Percentiles rank a stretch among this genome's conserved stretches.
phyloP scores from a whole-genome alignment of 35 echinoderm and acorn worm species.

The Nesometra sesokonis region DNA sequence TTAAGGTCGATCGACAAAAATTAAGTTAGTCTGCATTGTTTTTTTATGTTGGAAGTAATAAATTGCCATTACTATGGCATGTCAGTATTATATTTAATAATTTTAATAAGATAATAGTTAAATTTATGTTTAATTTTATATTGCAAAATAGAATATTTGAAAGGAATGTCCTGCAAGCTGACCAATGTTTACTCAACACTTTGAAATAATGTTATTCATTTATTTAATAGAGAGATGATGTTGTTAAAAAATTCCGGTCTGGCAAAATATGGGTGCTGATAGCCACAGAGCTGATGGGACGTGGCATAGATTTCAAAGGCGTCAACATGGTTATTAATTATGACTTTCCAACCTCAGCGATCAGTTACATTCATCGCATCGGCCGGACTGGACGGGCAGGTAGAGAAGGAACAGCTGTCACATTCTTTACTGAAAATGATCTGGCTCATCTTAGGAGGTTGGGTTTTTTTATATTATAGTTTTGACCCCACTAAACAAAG shows the following conservation, averaged over 20 bases:
- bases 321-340: slow-evolving; percentile 97
- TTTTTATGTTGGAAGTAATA: too few relatives aligned
- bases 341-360: slow-evolving; percentile 90
- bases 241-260: slow-evolving; percentile 68
- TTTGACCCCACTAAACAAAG: too few relatives aligned
- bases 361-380: slow-evolving; percentile 96
- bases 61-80: too few relatives aligned
- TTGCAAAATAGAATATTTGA: too few relatives aligned
- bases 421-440: slow-evolving; percentile 90
- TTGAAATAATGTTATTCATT: background rate
- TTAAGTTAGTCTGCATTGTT: too few relatives aligned
- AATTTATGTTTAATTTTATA: too few relatives aligned
- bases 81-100: too few relatives aligned
- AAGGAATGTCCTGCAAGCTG: too few relatives aligned
- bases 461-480: too few relatives aligned
- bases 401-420: slow-evolving; percentile 58
- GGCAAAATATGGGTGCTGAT: slow-evolving; percentile 98
- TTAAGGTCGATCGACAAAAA: too few relatives aligned
- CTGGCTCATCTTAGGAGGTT: slow-evolving; percentile 58
- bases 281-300: slow-evolving; percentile 89
- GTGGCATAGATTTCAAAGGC: slow-evolving; percentile 97
- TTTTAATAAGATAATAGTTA: too few relatives aligned
- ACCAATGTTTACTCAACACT: too few relatives aligned
- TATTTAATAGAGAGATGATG: slow-evolving; percentile 59
- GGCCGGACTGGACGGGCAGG: slow-evolving; percentile 82